Percentiles rank a stretch among this genome's conserved stretches.
phyloP scores from a whole-genome alignment of 2,888 invertebrate genomes.

The Helleia helle region DNA sequence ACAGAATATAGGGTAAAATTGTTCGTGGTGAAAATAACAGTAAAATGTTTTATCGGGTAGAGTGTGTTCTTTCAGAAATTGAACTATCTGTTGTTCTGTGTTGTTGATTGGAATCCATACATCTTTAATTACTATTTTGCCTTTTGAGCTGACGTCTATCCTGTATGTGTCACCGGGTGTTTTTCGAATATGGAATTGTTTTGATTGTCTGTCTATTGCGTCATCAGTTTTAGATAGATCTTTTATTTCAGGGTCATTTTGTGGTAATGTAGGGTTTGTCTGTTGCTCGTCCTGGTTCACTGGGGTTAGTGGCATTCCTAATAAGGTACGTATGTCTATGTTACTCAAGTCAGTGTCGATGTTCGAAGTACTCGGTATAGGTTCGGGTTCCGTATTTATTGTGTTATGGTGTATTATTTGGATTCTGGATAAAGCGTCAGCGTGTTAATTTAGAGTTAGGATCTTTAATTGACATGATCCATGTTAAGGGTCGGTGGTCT shows the following conservation, averaged over 20 bases:
- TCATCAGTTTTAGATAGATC: slow-evolving; percentile 12
- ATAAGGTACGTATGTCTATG: slow-evolving; percentile 2
- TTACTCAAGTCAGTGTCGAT: not conserved
- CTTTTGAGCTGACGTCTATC: slow-evolving; percentile 12
- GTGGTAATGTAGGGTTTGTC: not conserved
- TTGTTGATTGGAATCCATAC: slow-evolving; percentile 10
- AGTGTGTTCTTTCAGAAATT: slow-evolving; percentile 15
- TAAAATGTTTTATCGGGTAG: slow-evolving; percentile 13
- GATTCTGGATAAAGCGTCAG: slow-evolving; percentile 12
- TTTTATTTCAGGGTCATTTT: too few relatives aligned
- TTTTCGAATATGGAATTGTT: slow-evolving; percentile 15
- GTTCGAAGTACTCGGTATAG: not conserved
- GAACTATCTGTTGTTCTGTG: slow-evolving; percentile 12
- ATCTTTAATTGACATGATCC: slow-evolving; percentile 18
- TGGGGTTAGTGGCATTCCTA: slow-evolving; percentile 1
- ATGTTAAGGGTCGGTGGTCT: slow-evolving; percentile 19
- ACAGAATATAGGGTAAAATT: slow-evolving; percentile 14
- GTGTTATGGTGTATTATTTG: not conserved
- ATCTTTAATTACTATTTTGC: not conserved
- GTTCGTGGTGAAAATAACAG: slow-evolving; percentile 15
- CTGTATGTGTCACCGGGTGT: slow-evolving; percentile 11
- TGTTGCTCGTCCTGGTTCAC: not conserved
- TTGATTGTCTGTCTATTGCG: slow-evolving; percentile 16
- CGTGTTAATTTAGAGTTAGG: slow-evolving; percentile 16
- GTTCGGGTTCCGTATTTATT: not conserved